Evolutionary conservation across 2,888 invertebrate species (phyloP), one percentile per base, ranked within the genome.

Genomic region (Serripes groenlandicus): DNA sequence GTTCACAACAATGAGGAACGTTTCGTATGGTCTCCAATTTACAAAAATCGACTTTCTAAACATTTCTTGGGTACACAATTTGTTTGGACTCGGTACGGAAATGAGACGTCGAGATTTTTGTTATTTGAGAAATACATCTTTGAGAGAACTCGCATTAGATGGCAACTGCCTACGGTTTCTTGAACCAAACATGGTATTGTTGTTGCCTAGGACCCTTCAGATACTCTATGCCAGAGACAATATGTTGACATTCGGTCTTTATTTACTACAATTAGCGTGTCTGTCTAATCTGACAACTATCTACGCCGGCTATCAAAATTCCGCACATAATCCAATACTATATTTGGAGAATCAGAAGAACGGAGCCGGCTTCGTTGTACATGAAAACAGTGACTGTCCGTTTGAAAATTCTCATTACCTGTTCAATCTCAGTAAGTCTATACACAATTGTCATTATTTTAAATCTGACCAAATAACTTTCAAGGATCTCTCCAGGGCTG

Each of bases 21-120:
- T 82, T 5, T 72, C 85, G n/a, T 85, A 78, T 28, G 75, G 80
- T 30, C 32, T 85, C 28, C 85, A 82, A 30, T 77, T 72, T 56
- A 80, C 82, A 4, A 77, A 34, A 0, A 85, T 82, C 4, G 52
- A 78, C 32, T 42, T 58, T 26, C 37, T 85, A n/a, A 78, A 82
- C 56, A 60, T 68, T 49, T 74, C 82, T 0, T 69, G 78, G 26
- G 62, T 82, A n/a, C 68, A 80, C 37, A 37, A 34, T 11, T 75
- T 75, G 18, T 85, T 81, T 76, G 78, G 78, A 11, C 9, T 60
- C 0, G 52, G 62, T 21, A 81, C 75, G 0, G 9, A 62, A 21
- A 4, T 85, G 18, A 58, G 23, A 1, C 52, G 49, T 18, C 58
- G 42, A 15, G 80, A 85, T 58, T n/a, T 85, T 3, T 82, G 85